phyloP scores from a whole-genome alignment of 2,797 vertebrate species.

The Syncerus caffer region DNA sequence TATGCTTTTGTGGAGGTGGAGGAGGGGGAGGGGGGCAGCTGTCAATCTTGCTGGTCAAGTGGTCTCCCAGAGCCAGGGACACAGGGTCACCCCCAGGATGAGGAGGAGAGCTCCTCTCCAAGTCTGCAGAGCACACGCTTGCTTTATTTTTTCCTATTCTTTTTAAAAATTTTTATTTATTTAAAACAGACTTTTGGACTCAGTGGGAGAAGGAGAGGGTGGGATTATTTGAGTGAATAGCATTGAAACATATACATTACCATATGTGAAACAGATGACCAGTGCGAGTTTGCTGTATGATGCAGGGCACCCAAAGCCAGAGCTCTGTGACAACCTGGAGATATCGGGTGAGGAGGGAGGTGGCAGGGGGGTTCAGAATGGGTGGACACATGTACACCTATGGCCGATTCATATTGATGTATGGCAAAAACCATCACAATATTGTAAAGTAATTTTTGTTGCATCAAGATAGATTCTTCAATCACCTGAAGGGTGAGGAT shows the following conservation, averaged over 20 bases:
- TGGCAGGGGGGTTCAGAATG: background rate
- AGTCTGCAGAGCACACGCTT: background rate
- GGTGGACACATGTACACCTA: background rate
- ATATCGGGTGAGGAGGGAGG: background rate
- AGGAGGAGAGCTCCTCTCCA: background rate
- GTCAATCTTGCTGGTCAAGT: background rate
- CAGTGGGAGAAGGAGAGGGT: background rate
- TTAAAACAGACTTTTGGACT: background rate
- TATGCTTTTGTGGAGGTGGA: background rate
- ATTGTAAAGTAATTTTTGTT: background rate
- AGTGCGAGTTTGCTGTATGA: background rate
- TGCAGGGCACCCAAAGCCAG: background rate
- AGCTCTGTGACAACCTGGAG: background rate
- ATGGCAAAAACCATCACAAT: background rate
- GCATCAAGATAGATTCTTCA: background rate
- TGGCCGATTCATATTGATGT: background rate
- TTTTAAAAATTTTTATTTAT: background rate
- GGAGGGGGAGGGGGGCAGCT: background rate
- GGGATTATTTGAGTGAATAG: background rate
- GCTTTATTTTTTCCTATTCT: background rate
- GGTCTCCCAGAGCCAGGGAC: background rate
- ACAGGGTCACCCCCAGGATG: background rate
- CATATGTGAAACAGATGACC: background rate
- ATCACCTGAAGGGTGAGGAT: background rate
- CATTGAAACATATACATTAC: background rate